Evolutionary conservation across 1,140 invertebrate genomes (phyloP).

Genomic region (Neuroterus valhalla): DNA sequence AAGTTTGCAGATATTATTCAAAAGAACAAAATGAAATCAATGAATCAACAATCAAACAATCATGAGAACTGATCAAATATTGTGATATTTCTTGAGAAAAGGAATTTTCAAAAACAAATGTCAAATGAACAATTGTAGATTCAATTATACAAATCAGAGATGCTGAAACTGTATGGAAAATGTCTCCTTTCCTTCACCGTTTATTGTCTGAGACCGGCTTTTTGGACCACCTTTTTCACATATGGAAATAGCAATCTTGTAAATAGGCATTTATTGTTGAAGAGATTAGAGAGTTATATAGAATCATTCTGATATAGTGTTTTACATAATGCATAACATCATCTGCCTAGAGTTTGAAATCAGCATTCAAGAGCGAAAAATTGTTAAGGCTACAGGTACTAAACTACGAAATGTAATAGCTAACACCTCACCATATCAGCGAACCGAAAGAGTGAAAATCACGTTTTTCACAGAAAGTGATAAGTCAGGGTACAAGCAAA

Average conservation of each 20-base stretch:
- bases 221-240: neutral
- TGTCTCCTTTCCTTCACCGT: too few species aligned
- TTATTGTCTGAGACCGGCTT: too few species aligned
- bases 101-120: too few species aligned
- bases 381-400: slow-evolving; percentile 12
- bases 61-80: too few species aligned
- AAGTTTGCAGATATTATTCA: too few species aligned
- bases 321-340: neutral
- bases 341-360: slow-evolving; percentile 15
- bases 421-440: slow-evolving; percentile 44
- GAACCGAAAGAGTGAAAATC: slow-evolving; percentile 37
- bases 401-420: neutral
- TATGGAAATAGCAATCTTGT: neutral
- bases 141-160: too few species aligned
- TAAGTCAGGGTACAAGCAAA: slow-evolving; percentile 46
- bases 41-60: too few species aligned
- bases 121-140: too few species aligned
- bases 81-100: too few species aligned
- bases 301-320: slow-evolving; percentile 1
- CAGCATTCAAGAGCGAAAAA: slow-evolving; percentile 9
- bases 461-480: slow-evolving; percentile 48
- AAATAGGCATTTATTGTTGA: slow-evolving; percentile 16
- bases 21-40: too few species aligned
- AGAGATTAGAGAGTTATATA: slow-evolving; percentile 15
- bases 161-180: too few species aligned